phyloP scores from a whole-genome alignment of 2,113 vertebrate species.

The Todiramphus saurophagus region DNA sequence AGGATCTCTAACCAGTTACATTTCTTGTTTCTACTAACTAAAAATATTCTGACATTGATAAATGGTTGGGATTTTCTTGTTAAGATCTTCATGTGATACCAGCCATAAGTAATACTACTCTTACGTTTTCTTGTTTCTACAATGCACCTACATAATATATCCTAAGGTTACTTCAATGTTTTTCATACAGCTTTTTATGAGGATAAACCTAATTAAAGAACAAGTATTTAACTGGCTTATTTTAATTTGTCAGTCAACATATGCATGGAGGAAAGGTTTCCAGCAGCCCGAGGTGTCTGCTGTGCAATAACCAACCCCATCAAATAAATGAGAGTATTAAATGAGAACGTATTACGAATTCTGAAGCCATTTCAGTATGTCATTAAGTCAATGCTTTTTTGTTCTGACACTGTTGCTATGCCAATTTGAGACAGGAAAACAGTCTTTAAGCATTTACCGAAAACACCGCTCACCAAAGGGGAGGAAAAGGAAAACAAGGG shows the following conservation, averaged over 20 bases:
- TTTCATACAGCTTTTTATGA: background rate
- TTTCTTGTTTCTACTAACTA: background rate
- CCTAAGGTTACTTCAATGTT: background rate
- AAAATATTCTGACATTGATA: background rate
- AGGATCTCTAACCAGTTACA: background rate
- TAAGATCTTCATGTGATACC: background rate
- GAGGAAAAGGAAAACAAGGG: background rate
- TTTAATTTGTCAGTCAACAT: background rate
- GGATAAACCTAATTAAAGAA: conserved; percentile 2
- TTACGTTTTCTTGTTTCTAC: background rate
- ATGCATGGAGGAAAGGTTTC: background rate
- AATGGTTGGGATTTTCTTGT: background rate
- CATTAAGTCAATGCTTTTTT: background rate
- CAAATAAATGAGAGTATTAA: background rate
- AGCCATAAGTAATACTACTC: background rate
- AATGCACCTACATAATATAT: background rate
- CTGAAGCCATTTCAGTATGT: background rate
- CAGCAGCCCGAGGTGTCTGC: background rate
- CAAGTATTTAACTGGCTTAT: background rate
- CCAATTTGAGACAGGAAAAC: conserved; percentile 5
- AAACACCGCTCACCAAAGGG: background rate
- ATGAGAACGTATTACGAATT: background rate
- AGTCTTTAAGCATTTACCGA: conserved; percentile 17
- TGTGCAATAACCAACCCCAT: background rate
- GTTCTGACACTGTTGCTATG: conserved; percentile 48